Percentiles rank a stretch among this genome's conserved stretches.
These are phyloP conservation scores for Meandrina meandrites DNA, from an alignment of 92 coral and sea anemone genomes.

Conservation along the genomic window DNA sequence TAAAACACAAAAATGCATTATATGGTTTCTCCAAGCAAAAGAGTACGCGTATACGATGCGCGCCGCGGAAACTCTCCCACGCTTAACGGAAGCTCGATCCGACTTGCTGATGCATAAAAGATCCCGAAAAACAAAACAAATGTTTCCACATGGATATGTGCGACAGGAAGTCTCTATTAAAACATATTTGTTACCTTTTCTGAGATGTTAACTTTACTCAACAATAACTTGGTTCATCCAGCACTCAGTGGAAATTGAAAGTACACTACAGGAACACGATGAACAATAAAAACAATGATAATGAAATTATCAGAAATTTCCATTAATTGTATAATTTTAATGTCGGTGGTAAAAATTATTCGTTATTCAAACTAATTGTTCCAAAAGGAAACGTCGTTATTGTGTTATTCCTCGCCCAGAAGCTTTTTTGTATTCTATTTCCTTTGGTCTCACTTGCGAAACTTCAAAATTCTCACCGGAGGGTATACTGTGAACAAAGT, in stretches of 20 bases:
- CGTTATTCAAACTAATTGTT: too few species aligned
- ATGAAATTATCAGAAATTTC: too few species aligned
- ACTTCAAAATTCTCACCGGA: too few species aligned
- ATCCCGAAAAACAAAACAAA: constrained; percentile 19
- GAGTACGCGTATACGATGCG: background rate
- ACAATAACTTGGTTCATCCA: background rate
- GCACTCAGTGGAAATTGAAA: background rate
- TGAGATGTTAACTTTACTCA: background rate
- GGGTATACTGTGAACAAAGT: too few species aligned
- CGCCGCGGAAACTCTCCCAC: constrained; percentile 34
- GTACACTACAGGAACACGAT: background rate
- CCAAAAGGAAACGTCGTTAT: too few species aligned
- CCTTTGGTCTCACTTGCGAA: too few species aligned
- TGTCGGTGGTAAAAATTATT: too few species aligned
- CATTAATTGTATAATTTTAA: too few species aligned
- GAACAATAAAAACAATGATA: too few species aligned
- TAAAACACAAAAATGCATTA: background rate
- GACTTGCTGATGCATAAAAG: constrained; percentile 3
- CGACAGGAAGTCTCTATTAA: constrained; percentile 20
- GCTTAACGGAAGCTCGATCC: constrained; percentile 27
- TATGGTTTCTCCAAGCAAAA: background rate
- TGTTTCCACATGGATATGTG: background rate
- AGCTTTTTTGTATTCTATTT: too few species aligned
- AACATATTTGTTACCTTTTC: background rate
- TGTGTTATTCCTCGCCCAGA: too few species aligned